Conservation (phyloP, 2,113 vertebrate species). For the Rostratula benghalensis region DNA sequence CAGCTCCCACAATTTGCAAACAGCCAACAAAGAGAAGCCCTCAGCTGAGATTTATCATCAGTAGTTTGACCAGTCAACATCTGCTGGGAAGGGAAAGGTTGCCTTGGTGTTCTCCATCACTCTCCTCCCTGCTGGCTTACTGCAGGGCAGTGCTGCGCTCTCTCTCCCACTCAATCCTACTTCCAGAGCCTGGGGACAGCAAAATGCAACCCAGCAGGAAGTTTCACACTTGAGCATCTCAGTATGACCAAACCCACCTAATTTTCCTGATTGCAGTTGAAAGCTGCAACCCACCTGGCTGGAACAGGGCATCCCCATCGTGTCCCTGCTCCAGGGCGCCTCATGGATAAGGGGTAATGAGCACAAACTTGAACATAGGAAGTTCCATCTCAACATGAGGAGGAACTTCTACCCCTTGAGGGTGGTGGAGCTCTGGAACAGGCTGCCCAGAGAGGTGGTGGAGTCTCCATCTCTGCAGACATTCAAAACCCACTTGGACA, state of each 20-base stretch:
- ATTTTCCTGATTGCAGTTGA: fast-evolving
- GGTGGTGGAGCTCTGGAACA: no score
- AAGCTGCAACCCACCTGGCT: neutral
- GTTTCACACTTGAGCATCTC: neutral
- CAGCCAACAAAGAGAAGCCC: fast-evolving
- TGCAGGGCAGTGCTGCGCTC: fast-evolving
- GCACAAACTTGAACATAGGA: no score
- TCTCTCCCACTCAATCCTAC: fast-evolving
- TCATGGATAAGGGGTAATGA: no score
- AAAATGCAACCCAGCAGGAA: neutral
- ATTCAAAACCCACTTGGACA: no score
- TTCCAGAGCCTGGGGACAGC: neutral
- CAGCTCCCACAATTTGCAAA: fast-evolving
- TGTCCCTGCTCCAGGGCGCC: neutral
- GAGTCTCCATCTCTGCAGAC: no score
- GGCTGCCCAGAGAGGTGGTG: no score
- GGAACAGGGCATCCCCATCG: fast-evolving
- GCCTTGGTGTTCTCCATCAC: neutral
- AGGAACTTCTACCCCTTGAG: no score
- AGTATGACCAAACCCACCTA: fast-evolving
- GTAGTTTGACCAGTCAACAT: fast-evolving
- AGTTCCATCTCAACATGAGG: no score
- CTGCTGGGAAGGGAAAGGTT: neutral
- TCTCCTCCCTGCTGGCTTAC: neutral
- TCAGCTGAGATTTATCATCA: neutral